phyloP scores from a whole-genome alignment of 2,888 invertebrate genomes.

The Cheilosia variabilis region DNA sequence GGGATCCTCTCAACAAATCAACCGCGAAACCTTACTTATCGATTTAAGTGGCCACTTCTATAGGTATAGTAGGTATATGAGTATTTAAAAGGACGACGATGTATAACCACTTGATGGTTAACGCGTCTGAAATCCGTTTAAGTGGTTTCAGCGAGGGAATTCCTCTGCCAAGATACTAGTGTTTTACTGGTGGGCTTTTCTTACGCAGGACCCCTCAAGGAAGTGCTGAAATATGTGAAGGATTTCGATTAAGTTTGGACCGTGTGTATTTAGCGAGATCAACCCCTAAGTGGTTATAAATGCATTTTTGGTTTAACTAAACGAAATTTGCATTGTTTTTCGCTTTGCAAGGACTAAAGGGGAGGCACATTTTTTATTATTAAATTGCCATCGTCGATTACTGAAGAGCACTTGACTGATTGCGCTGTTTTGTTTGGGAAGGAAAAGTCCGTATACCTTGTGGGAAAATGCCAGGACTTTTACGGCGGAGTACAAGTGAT shows the following conservation, averaged over 20 bases:
- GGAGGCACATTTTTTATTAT: slow-evolving; percentile 28
- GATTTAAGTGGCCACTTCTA: slow-evolving; percentile 73
- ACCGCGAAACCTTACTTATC: slow-evolving; percentile 69
- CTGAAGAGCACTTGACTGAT: slow-evolving; percentile 70
- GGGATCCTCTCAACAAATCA: slow-evolving; percentile 72
- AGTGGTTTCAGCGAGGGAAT: slow-evolving; percentile 34
- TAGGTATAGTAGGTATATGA: neutral
- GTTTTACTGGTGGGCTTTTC: slow-evolving; percentile 51
- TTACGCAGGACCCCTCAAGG: slow-evolving; percentile 43
- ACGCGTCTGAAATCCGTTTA: slow-evolving; percentile 53
- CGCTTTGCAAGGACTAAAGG: slow-evolving; percentile 19
- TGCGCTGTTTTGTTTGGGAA: slow-evolving; percentile 70
- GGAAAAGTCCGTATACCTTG: slow-evolving; percentile 8
- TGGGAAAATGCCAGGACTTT: slow-evolving; percentile 59
- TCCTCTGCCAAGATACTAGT: slow-evolving; percentile 39
- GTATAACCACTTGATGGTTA: slow-evolving; percentile 61
- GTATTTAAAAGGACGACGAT: slow-evolving; percentile 6
- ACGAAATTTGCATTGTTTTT: slow-evolving; percentile 51
- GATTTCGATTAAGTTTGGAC: slow-evolving; percentile 23
- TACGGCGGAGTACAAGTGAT: neutral
- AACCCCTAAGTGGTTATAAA: slow-evolving; percentile 73
- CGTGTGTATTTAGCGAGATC: slow-evolving; percentile 1
- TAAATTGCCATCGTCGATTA: slow-evolving; percentile 74
- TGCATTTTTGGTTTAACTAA: slow-evolving; percentile 42
- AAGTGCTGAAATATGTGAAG: slow-evolving; percentile 59